These are phyloP conservation scores for Acanthornis magna DNA, from an alignment of 2,797 vertebrate species.

Conservation along the genomic window DNA sequence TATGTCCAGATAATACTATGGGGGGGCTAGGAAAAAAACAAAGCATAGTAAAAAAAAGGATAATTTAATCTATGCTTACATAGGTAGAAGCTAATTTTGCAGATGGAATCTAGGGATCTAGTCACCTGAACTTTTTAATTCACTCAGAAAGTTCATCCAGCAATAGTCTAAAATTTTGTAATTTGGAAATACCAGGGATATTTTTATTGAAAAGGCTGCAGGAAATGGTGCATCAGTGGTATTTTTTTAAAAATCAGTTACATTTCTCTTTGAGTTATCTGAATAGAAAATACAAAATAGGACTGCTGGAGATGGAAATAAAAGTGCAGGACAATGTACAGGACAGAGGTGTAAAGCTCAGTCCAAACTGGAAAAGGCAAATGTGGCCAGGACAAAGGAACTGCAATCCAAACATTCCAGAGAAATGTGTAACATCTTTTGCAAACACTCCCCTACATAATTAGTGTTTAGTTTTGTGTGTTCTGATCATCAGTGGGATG, in stretches of 20 bases:
- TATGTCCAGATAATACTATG: neutral
- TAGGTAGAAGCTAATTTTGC: neutral
- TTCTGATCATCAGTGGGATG: neutral
- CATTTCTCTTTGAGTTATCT: neutral
- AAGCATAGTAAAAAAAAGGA: neutral
- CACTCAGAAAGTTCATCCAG: neutral
- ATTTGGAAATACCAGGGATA: neutral
- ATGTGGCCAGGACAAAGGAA: neutral
- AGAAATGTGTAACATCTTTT: neutral
- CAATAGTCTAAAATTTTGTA: neutral
- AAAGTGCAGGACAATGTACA: neutral
- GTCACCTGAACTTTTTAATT: neutral
- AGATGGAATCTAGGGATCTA: neutral
- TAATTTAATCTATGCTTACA: neutral
- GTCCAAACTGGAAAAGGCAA: neutral
- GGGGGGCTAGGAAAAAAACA: neutral
- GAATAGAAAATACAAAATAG: neutral
- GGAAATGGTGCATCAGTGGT: neutral
- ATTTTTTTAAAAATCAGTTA: neutral
- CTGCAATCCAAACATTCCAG: neutral
- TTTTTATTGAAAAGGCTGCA: neutral
- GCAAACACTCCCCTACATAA: neutral
- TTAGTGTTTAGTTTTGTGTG: neutral
- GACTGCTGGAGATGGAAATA: neutral
- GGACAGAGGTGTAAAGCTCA: neutral